Percentiles rank a stretch among this genome's conserved stretches.
Evolutionary conservation across 2,888 invertebrate species (phyloP).

Genomic region (Atethmia centrago): DNA sequence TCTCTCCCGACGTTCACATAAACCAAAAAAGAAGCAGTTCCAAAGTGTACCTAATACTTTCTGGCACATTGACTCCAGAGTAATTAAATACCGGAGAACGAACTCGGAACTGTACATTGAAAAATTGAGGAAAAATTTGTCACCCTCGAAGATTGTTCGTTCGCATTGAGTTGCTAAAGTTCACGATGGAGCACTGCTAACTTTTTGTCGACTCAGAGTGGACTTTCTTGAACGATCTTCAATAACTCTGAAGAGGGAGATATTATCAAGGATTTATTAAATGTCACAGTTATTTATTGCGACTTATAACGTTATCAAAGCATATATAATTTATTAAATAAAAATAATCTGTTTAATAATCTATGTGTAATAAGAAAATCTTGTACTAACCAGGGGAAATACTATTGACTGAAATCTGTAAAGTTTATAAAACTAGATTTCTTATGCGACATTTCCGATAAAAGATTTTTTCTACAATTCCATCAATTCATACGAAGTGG

Average conservation of each 20-base stretch:
- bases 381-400: neutral
- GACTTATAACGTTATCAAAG: conserved; percentile 1
- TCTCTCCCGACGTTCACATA: conserved; percentile 39
- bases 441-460: neutral
- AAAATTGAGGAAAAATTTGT: conserved; percentile 67
- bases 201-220: conserved; percentile 63
- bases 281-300: conserved; percentile 44
- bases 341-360: neutral
- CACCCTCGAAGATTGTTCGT: conserved; percentile 63
- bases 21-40: conserved; percentile 50
- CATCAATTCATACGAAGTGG: neutral
- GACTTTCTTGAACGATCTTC: conserved; percentile 57
- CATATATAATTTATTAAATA: neutral
- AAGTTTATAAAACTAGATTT: neutral
- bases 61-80: conserved; percentile 59
- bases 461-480: neutral
- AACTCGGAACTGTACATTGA: conserved; percentile 55
- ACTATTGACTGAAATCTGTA: neutral
- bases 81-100: conserved; percentile 62
- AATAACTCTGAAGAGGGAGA: conserved; percentile 54
- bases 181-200: conserved; percentile 48
- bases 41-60: conserved; percentile 54
- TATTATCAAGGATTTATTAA: conserved; percentile 58
- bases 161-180: conserved; percentile 62
- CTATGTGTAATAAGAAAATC: neutral